Conservation (phyloP, 2,797 vertebrate species). For the Chiloscyllium punctatum region DNA sequence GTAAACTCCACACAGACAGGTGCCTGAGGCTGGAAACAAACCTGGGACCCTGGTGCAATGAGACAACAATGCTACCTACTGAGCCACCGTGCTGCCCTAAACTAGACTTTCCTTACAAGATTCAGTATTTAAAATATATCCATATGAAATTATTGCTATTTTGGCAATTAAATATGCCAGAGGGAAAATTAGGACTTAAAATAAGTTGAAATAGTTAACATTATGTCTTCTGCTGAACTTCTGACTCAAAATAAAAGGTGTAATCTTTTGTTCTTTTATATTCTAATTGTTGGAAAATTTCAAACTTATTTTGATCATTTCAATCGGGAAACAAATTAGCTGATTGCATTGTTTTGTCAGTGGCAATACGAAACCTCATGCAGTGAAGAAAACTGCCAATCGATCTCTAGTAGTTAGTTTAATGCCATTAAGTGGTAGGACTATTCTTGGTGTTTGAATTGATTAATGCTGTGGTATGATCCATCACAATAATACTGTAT, state of each 20-base stretch:
- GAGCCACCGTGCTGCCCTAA: no score
- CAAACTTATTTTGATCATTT: neutral
- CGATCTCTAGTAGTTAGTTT: neutral
- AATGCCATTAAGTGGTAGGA: neutral
- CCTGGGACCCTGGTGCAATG: no score
- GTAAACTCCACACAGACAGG: no score
- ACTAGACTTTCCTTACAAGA: no score
- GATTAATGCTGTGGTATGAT: neutral
- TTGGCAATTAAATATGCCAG: neutral
- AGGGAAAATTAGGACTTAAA: neutral
- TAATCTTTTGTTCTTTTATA: neutral
- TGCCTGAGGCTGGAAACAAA: no score
- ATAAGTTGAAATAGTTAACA: neutral
- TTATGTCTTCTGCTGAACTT: neutral
- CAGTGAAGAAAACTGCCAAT: neutral
- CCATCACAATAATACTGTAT: neutral
- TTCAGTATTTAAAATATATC: neutral
- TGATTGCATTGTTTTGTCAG: neutral
- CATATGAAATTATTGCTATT: neutral
- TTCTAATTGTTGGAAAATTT: neutral
- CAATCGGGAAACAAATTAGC: neutral
- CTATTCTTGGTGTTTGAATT: neutral
- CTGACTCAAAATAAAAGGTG: neutral
- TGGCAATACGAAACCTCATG: neutral
- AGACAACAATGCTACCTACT: no score